Evolutionary conservation across 2,888 invertebrate species (phyloP).

Genomic region (Yponomeuta malinellus): DNA sequence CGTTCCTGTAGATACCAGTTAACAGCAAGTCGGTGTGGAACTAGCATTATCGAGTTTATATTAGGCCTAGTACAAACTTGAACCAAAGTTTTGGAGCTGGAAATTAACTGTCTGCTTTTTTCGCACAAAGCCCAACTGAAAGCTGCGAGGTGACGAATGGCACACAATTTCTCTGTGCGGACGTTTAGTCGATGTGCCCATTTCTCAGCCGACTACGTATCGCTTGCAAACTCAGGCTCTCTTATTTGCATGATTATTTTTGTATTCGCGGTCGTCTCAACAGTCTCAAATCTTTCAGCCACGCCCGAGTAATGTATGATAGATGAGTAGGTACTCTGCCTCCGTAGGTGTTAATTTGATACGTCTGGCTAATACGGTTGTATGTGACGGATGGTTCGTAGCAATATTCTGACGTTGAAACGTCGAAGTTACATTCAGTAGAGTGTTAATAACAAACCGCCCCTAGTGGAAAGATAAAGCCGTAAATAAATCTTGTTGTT

Average conservation of each 20-base stretch:
- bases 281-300: neutral
- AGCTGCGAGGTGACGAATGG: conserved; percentile 7
- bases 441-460: neutral
- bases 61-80: neutral
- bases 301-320: neutral
- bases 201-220: conserved; percentile 51
- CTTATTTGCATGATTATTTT: neutral
- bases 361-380: neutral
- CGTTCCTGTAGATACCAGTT: neutral
- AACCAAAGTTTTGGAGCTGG: neutral
- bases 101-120: neutral
- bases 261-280: neutral
- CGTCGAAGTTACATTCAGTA: neutral
- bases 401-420: neutral
- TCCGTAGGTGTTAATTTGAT: neutral
- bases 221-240: conserved; percentile 18
- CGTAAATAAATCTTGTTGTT: conserved; percentile 10
- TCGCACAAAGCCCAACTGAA: neutral
- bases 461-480: neutral
- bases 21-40: neutral
- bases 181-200: conserved; percentile 28
- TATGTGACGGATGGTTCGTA: neutral
- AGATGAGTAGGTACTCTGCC: neutral
- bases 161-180: conserved; percentile 25
- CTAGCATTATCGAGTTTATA: neutral